Percentiles rank a stretch among this genome's conserved stretches.
Conservation (phyloP, 2,797 vertebrate species). For the Pseudomugil gertrudae region DNA sequence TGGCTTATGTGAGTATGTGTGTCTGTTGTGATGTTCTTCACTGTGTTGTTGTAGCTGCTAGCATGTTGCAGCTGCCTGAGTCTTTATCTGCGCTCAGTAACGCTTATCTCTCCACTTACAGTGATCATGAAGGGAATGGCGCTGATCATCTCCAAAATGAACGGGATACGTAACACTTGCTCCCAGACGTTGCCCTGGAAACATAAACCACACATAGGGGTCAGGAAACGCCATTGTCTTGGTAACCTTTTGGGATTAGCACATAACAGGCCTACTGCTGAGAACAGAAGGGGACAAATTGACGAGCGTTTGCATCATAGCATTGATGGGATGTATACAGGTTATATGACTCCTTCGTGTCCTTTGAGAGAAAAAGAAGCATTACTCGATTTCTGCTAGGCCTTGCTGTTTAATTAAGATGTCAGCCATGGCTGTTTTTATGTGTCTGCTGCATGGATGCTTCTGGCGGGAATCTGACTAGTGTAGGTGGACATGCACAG, state of each 20-base stretch:
- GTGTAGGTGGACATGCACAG: constrained; percentile 70
- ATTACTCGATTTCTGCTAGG: constrained; percentile 31
- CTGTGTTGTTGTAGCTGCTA: not conserved
- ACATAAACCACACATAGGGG: constrained; percentile 64
- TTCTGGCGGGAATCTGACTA: constrained; percentile 52
- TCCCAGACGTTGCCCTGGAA: constrained; percentile 90
- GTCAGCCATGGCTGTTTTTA: constrained; percentile 57
- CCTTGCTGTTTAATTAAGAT: constrained; percentile 57
- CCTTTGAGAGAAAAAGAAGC: constrained; percentile 28
- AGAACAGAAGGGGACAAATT: constrained; percentile 29
- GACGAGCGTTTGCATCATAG: constrained; percentile 27
- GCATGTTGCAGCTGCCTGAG: constrained; percentile 3
- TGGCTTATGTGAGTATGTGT: not conserved
- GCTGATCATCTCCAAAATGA: constrained; percentile 89
- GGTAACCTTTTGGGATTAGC: constrained; percentile 57
- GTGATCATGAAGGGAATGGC: constrained; percentile 87
- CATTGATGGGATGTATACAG: constrained; percentile 23
- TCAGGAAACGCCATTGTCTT: constrained; percentile 67
- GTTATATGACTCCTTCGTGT: constrained; percentile 37
- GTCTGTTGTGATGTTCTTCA: constrained; percentile 3
- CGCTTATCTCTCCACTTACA: constrained; percentile 76
- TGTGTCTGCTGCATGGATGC: constrained; percentile 54
- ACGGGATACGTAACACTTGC: constrained; percentile 86
- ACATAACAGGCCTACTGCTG: constrained; percentile 30
- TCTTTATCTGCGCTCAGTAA: constrained; percentile 24